Percentiles rank a stretch among this genome's conserved stretches.
These are phyloP conservation scores for Labeo calbasu DNA, from an alignment of 2,797 vertebrate species.

Conservation along the genomic window DNA sequence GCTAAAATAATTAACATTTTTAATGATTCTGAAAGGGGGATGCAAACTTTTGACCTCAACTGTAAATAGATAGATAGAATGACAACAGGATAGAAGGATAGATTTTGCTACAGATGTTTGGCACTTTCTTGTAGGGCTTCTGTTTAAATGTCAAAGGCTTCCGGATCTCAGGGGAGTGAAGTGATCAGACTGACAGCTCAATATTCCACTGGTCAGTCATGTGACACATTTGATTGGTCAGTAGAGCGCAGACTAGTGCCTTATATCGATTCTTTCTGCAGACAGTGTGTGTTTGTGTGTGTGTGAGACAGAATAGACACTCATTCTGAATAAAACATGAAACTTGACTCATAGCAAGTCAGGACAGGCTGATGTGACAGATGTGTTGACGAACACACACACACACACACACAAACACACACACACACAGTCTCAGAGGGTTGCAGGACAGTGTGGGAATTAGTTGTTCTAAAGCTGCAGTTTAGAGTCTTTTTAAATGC, in stretches of 20 bases:
- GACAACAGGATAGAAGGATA: neutral
- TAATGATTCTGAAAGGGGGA: no score
- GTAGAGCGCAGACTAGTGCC: neutral
- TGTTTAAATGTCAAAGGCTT: constrained; percentile 3
- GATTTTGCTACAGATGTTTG: neutral
- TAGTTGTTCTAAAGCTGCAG: constrained; percentile 37
- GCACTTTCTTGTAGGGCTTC: neutral
- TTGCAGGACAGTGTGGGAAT: constrained; percentile 32
- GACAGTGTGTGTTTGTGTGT: neutral
- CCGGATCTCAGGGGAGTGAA: neutral
- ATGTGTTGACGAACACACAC: neutral
- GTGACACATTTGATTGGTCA: neutral
- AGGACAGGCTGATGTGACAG: constrained; percentile 1
- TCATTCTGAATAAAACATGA: constrained; percentile 14
- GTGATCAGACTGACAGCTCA: constrained; percentile 11
- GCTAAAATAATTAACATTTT: no score
- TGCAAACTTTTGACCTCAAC: no score
- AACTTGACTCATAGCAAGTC: neutral
- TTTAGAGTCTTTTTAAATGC: constrained; percentile 26
- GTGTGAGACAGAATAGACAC: neutral
- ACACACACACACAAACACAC: neutral
- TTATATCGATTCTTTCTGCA: neutral
- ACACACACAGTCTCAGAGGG: neutral
- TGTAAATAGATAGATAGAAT: neutral
- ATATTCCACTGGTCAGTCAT: constrained; percentile 19